Base-by-base conservation (phyloP, 2,888 invertebrate genomes). In the Microplitis manilae region DNA sequence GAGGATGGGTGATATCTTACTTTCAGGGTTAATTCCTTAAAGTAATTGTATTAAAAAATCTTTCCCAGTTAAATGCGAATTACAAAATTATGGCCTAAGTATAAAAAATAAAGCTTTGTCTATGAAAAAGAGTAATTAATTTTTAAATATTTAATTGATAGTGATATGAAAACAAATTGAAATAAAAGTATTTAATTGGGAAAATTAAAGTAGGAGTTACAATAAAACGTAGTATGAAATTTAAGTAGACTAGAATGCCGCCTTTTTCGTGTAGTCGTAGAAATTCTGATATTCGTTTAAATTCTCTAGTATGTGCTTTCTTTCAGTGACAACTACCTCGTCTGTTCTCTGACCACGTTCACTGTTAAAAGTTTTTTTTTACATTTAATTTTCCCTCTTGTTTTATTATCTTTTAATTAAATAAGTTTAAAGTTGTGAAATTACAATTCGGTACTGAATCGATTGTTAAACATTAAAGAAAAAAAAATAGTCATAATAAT, bases 211-310 rank as follows among this genome's bases (percentile, higher is more conserved):
- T 74, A 77, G 70, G 50, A 65, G 41, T 65, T 65, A 9, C 9
- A 13, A 50, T 50, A 20, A 65, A 61, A 50, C 62, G 61, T n/a
- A 50, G 62, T 59, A 61, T 39, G 30, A 67, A 41, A 39, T 41
- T 59, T 39, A 68, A 60, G 59, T 60, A 75, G 60, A 41, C 30
- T 6, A 20, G 13, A 39, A 65, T 41, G 38, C 75, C 77, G 70
- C 77, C 77, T 70, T 68, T 77, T 77, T 65, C 73, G 15, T 77
- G 77, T 77, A 30, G 8, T 68, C 67, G 67, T 50, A 38, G 64
- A 20, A 65, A 20, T 65, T 65, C 65, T 30, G 30, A 65, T 65
- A 65, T 65, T 65, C 65, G 65, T 65, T 65, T 30, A 30, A 30
- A 65, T 65, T 65, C 30, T 65, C 65, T 13, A 65, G 30, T 65